A percentile compares a stretch with the other conserved stretches of the same genome.
phyloP scores from a whole-genome alignment of 2,888 invertebrate genomes.

The Epicampocera succincta region DNA sequence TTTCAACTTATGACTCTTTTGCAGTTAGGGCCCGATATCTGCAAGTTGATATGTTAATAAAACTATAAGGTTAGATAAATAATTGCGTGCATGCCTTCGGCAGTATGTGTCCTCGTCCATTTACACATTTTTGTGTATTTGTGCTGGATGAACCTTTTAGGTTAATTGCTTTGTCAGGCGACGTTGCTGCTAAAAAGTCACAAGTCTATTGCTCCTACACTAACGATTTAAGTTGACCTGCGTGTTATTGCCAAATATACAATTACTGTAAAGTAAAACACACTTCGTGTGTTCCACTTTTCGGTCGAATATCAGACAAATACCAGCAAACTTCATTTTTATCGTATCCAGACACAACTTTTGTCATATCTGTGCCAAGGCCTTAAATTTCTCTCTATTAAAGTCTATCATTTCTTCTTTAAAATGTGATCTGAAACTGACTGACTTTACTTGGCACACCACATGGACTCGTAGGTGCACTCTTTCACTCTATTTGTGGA shows the following conservation, averaged over 20 bases:
- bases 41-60: neutral
- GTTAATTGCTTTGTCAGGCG: constrained; percentile 76
- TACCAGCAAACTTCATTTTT: too few relatives aligned
- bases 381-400: too few relatives aligned
- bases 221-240: constrained; percentile 47
- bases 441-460: too few relatives aligned
- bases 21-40: neutral
- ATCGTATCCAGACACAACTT: too few relatives aligned
- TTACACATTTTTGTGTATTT: constrained; percentile 10
- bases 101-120: too few relatives aligned
- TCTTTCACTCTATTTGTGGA: too few relatives aligned
- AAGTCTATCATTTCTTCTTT: too few relatives aligned
- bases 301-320: too few relatives aligned
- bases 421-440: too few relatives aligned
- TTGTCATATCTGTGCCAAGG: too few relatives aligned
- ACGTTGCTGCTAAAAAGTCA: constrained; percentile 56
- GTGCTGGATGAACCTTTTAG: constrained; percentile 75
- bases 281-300: neutral
- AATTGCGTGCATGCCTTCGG: neutral
- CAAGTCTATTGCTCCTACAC: constrained; percentile 3
- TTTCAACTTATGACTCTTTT: too few relatives aligned
- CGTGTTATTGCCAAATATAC: constrained; percentile 51
- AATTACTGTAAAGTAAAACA: neutral
- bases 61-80: neutral
- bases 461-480: too few relatives aligned